These are phyloP conservation scores for Iguana delicatissima DNA, from an alignment of 2,797 vertebrate species.

Conservation along the genomic window DNA sequence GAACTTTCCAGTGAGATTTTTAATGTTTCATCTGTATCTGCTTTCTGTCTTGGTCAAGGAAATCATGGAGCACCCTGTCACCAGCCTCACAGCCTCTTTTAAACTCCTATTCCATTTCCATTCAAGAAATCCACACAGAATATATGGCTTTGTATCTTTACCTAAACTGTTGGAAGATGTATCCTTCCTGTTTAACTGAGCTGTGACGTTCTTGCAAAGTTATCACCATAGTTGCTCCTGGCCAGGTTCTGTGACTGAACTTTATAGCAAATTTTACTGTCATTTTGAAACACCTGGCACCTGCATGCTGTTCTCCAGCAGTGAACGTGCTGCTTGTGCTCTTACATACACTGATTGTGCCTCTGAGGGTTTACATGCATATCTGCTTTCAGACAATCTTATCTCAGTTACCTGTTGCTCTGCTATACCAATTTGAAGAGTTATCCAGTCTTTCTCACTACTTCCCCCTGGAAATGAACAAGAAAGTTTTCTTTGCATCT, in stretches of 20 bases:
- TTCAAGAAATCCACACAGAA: neutral
- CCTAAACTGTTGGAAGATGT: neutral
- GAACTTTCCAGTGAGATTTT: conserved; percentile 2
- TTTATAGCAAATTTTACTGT: neutral
- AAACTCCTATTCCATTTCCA: neutral
- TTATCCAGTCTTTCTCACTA: neutral
- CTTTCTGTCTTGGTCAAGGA: conserved; percentile 26
- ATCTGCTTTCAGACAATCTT: neutral
- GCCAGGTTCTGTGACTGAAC: neutral
- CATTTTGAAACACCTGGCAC: neutral
- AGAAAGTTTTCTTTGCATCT: neutral
- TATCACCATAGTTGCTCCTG: neutral
- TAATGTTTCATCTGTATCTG: conserved; percentile 26
- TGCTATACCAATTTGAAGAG: neutral
- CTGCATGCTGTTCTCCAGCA: neutral
- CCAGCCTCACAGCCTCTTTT: neutral
- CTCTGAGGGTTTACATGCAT: neutral
- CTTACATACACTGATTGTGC: neutral
- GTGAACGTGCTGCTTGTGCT: neutral
- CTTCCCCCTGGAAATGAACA: neutral
- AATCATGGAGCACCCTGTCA: conserved; percentile 26
- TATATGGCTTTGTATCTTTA: neutral
- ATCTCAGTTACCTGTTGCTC: neutral
- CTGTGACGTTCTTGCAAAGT: neutral
- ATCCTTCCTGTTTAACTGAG: neutral